Base-by-base conservation (phyloP, 2,113 vertebrate genomes). In the Chlorocebus sabaeus region DNA sequence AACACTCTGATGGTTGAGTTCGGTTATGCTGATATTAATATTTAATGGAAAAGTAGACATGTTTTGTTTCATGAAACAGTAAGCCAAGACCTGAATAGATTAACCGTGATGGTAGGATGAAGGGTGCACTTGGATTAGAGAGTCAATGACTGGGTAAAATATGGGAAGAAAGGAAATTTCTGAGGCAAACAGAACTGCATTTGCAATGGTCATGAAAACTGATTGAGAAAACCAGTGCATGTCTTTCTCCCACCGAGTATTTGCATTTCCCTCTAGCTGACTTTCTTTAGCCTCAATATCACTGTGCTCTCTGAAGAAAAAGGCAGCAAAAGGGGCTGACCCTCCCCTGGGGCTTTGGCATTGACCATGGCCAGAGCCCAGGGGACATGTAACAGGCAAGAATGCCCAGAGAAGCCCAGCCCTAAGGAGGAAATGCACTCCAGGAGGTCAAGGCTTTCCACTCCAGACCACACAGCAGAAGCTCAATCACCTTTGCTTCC, bases 11-110 rank as follows among this genome's bases (percentile, higher is more conserved):
- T 43, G 10, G 70, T 68, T 97, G 48, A 90, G 94, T 96, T 97
- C 93, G 86, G 45, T 67, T 92, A 87, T 43, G 35, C 30, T 84
- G 64, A 81, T 92, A 94, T 98, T 97, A 98, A 98, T 98, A 98
- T 98, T 98, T 98, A 98, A 98, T 84, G 88, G 95, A 75, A 93
- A 97, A 95, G 68, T 86, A 96, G 94, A 97, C 94, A 95, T 95
- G 92, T 85, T 97, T 93, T 84, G 48, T 97, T 98, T 98, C 98
- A 97, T 93, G 95, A 97, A 94, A 90, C 93, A 93, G 85, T 95
- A 92, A 93, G 92, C 61, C 6, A 5, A 83, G 95, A 97, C 35
- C 50, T 94, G 81, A 96, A 78, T 90, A 95, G 84, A 95, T 80
- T 92, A 97, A 93, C 73, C 38, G 38, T 92, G 93, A 93, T 91